phyloP scores from a whole-genome alignment of 2,113 vertebrate species.

The Vulpes vulpes region DNA sequence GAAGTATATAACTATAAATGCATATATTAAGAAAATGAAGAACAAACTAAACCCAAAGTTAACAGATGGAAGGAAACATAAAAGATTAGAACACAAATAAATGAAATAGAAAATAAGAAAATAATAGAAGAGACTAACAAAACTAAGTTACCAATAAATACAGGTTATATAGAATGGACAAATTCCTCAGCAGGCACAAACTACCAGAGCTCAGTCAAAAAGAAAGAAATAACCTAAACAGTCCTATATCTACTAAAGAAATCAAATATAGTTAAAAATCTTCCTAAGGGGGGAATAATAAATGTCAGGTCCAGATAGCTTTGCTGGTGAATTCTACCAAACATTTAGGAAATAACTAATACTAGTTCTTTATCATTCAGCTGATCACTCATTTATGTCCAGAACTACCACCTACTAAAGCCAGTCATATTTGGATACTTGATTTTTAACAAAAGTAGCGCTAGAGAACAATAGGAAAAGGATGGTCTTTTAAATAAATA shows the following conservation, averaged over 20 bases:
- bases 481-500: not conserved
- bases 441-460: not conserved
- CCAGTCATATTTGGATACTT: not conserved
- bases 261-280: not conserved
- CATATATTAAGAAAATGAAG: not conserved
- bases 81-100: not conserved
- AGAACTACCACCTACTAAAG: not conserved
- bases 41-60: constrained; percentile 5
- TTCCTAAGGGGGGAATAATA: not conserved
- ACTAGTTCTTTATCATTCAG: not conserved
- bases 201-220: not conserved
- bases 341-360: not conserved
- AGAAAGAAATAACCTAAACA: not conserved
- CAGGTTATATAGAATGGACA: not conserved
- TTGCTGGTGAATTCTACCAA: constrained; percentile 18
- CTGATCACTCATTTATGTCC: not conserved
- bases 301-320: not conserved
- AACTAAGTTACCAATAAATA: not conserved
- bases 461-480: not conserved
- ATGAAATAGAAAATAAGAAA: not conserved
- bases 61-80: constrained; percentile 15
- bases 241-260: not conserved
- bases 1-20: not conserved
- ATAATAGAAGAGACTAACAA: not conserved
- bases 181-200: not conserved